Evolutionary conservation across 2,113 vertebrate genomes (phyloP).

Genomic region (Brienomyrus longianalis): DNA sequence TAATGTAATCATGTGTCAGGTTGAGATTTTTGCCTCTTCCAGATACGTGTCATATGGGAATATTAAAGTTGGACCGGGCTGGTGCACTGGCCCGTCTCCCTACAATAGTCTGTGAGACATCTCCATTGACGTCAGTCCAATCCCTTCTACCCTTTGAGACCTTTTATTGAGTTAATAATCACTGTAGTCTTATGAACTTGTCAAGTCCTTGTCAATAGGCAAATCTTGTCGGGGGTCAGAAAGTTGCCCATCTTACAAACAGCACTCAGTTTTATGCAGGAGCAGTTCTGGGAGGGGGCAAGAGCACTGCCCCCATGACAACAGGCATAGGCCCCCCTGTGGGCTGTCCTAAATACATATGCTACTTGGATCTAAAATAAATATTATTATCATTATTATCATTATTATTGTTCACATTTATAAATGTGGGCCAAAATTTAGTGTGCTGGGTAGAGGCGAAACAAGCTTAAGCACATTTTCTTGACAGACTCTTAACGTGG

Average conservation of each 20-base stretch:
- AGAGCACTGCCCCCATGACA: neutral
- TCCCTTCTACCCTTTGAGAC: neutral
- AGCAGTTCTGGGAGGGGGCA: neutral
- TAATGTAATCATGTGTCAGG: neutral
- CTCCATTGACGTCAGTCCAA: neutral
- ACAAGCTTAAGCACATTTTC: neutral
- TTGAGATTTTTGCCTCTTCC: neutral
- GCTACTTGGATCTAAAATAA: neutral
- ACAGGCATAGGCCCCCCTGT: neutral
- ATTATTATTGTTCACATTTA: neutral
- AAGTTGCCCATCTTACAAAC: neutral
- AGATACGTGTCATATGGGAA: neutral
- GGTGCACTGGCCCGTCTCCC: neutral
- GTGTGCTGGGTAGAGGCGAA: neutral
- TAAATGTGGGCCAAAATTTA: neutral
- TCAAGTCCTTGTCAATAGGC: neutral
- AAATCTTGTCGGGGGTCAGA: neutral
- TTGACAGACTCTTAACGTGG: neutral
- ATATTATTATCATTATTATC: neutral
- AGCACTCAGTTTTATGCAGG: neutral
- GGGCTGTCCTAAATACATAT: neutral
- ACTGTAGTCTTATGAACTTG: neutral
- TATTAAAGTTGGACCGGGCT: neutral
- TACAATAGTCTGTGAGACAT: neutral
- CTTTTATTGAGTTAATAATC: neutral